Base-by-base conservation (phyloP, 2,797 vertebrate species). In the Leuciscus waleckii region DNA sequence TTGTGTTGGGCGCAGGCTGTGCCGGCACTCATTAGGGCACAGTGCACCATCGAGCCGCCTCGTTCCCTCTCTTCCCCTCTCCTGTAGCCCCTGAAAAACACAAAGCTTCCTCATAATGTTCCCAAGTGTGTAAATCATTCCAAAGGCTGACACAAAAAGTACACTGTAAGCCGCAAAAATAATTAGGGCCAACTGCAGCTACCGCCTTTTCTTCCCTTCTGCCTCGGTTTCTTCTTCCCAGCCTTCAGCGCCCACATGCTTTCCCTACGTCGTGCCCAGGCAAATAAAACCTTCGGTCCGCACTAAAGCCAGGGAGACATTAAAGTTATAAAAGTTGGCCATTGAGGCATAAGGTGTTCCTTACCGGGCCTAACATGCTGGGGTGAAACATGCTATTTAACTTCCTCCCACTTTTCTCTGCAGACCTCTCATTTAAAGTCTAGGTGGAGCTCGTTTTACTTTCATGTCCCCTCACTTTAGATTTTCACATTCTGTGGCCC, bases 141-240 rank as follows among this genome's bases (percentile, higher is more conserved):
- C 70, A 79, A 82, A 89, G 70, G 41, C 83, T 71, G 58, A 87
- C 85, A 81, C 67, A 88, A 87, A 88, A 87, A 87, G 85, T 87
- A 87, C 79, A 85, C 88, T 88, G 85, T 86, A 85, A 90, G 84
- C 85, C 89, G 26, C 89, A 86, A 51, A 88, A 87, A 87, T 88
- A 87, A 89, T 86, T 85, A 82, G 29, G 75, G 78, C 86, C 86
- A 82, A 86, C 85, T 86, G 81, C 82, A 67, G 75, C 85, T 78
- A 69, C 80, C 26, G 70, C 82, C 69, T 81, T 88, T 58, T 89
- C 85, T 87, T 83, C 65, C 84, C 51, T 39, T 82, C 75, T 90
- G 75, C 90, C 32, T 70, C 23, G 68, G 77, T 80, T 73, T 54
- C 77, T 76, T 63, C 61, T 35, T 80, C 29, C 41, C 67, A 58